Conservation (phyloP, 2,113 vertebrate species). For the Paramisgurnus dabryanus region DNA sequence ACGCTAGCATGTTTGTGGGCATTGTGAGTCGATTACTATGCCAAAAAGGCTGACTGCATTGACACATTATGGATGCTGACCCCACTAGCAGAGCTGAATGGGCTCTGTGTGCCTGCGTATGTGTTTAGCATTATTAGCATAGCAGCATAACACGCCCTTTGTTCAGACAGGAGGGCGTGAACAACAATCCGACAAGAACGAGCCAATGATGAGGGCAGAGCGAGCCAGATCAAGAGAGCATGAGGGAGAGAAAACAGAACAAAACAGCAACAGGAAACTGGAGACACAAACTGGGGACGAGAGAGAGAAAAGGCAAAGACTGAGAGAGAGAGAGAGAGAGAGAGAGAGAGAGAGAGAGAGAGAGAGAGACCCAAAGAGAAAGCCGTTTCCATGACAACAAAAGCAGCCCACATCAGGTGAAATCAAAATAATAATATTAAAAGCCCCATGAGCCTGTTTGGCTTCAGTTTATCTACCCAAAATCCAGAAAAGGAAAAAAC, state of each 20-base stretch:
- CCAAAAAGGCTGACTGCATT: slow-evolving; percentile 35
- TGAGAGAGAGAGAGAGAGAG: slow-evolving; percentile 3
- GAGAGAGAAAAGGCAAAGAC: neutral
- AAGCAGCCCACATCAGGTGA: slow-evolving; percentile 57
- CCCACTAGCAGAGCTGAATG: slow-evolving; percentile 43
- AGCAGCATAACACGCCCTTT: slow-evolving; percentile 60
- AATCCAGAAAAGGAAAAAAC: no score
- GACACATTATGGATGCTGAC: slow-evolving; percentile 52
- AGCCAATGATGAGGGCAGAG: neutral
- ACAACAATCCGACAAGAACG: slow-evolving; percentile 52
- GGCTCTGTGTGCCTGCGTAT: slow-evolving; percentile 46
- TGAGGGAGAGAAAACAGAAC: neutral
- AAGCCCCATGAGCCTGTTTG: slow-evolving; percentile 34
- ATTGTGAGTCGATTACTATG: slow-evolving; percentile 37
- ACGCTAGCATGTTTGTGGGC: neutral
- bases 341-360: neutral
- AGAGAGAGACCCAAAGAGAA: slow-evolving; percentile 32
- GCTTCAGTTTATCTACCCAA: neutral
- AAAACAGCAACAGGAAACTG: slow-evolving; percentile 42
- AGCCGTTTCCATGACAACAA: slow-evolving; percentile 70
- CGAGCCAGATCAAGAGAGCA: slow-evolving; percentile 4
- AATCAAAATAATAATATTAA: slow-evolving; percentile 25
- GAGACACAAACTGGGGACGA: slow-evolving; percentile 24
- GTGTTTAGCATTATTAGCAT: slow-evolving; percentile 62
- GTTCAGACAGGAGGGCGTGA: slow-evolving; percentile 62